phyloP scores from a whole-genome alignment of 2,888 invertebrate genomes.

The Stenchaetothrips biformis region DNA sequence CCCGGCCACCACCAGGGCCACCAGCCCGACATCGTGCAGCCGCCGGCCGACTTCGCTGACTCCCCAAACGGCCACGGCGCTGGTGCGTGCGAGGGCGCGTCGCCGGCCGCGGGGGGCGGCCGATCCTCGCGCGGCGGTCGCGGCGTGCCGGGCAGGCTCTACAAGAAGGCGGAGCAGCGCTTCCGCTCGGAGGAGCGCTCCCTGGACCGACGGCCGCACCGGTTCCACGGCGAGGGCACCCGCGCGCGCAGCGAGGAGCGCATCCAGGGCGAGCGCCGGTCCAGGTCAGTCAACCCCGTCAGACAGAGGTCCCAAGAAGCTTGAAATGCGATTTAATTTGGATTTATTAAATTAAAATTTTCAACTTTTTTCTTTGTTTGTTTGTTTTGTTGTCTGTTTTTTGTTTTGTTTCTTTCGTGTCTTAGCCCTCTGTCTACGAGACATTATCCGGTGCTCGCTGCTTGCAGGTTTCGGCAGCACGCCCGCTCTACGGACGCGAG shows the following conservation, averaged over 20 bases:
- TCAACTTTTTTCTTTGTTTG: conserved; percentile 9
- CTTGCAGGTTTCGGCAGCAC: conserved; percentile 40
- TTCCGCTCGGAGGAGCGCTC: conserved; percentile 73
- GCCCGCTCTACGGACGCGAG: conserved; percentile 68
- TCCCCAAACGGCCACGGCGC: conserved; percentile 57
- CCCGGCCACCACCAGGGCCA: conserved; percentile 62
- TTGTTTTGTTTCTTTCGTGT: no score
- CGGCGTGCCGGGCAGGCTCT: conserved; percentile 70
- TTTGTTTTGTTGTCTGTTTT: not conserved
- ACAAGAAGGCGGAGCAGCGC: conserved; percentile 72
- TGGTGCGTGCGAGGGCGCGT: not conserved
- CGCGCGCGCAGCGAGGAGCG: conserved; percentile 20
- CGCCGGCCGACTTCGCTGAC: conserved; percentile 84
- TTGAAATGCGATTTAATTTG: not conserved
- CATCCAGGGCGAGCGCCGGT: not conserved
- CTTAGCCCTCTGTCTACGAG: no score
- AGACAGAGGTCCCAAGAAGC: conserved; percentile 45
- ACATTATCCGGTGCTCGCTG: no score
- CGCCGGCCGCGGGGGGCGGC: conserved; percentile 52
- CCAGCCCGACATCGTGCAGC: conserved; percentile 68
- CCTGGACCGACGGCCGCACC: conserved; percentile 44
- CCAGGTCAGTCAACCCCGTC: not conserved
- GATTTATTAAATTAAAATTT: conserved; percentile 27
- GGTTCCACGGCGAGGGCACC: not conserved
- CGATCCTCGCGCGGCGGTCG: conserved; percentile 86